Evolutionary conservation across 2,113 vertebrate genomes (phyloP).

Genomic region (Lepus timidus): DNA sequence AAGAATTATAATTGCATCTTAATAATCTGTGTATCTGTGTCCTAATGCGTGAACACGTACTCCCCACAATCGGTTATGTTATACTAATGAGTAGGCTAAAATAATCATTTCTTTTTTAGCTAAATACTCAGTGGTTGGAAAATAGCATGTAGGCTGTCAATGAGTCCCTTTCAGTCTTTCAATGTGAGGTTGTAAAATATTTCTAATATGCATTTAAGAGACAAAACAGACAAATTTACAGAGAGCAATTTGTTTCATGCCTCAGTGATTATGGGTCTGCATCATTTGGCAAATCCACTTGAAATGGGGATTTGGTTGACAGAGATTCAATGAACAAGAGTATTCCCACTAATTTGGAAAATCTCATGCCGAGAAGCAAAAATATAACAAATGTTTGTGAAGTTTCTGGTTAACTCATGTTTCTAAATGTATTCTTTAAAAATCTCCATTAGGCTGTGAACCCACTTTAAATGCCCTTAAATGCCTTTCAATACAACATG

Average conservation of each 20-base stretch:
- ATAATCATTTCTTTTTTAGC: background rate
- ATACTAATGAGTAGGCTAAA: conserved; percentile 1
- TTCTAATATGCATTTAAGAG: conserved; percentile 51
- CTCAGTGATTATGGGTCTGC: conserved; percentile 32
- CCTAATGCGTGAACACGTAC: background rate
- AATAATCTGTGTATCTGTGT: background rate
- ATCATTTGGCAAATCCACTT: conserved; percentile 60
- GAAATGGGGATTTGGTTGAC: conserved; percentile 62
- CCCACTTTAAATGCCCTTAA: conserved; percentile 49
- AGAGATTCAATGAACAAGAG: conserved; percentile 75
- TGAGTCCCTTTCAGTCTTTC: conserved; percentile 42
- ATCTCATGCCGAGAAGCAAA: conserved; percentile 70
- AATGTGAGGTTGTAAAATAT: conserved; percentile 58
- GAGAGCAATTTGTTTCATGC: conserved; percentile 53
- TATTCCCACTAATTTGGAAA: conserved; percentile 53
- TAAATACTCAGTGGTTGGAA: conserved; percentile 23
- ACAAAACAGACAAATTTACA: conserved; percentile 24
- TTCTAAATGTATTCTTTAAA: conserved; percentile 58
- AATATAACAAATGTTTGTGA: conserved; percentile 65
- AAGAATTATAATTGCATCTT: background rate
- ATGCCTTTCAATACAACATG: conserved; percentile 49
- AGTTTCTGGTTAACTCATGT: conserved; percentile 66
- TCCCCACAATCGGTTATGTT: background rate
- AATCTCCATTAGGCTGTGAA: conserved; percentile 31
- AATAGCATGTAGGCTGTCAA: background rate